Evolutionary conservation across 2,797 vertebrate species (phyloP).

Genomic region (Vipera ursinii): DNA sequence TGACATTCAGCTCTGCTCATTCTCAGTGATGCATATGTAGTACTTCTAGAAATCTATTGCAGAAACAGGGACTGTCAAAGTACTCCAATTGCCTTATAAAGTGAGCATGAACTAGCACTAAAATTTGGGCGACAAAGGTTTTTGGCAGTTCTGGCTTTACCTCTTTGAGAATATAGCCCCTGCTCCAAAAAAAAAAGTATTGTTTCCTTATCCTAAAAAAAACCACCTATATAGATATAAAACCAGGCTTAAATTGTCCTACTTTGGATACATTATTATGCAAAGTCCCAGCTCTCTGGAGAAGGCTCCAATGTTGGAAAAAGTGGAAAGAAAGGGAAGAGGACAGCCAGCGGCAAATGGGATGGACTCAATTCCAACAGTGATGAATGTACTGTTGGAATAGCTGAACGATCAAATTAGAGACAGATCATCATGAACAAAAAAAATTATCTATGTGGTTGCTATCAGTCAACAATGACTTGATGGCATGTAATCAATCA

Average conservation of each 20-base stretch:
- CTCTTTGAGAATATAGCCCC: not conserved
- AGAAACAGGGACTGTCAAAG: not conserved
- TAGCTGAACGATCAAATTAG: not conserved
- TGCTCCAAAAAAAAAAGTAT: not conserved
- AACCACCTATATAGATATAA: not conserved
- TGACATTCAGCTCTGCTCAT: constrained; percentile 25
- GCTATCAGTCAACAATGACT: not conserved
- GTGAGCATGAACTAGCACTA: not conserved
- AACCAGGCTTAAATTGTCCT: not conserved
- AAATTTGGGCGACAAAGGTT: not conserved
- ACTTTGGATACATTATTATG: not conserved
- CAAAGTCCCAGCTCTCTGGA: not conserved
- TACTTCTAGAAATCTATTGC: not conserved
- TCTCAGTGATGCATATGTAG: not conserved
- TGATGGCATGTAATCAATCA: not conserved
- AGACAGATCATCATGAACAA: not conserved
- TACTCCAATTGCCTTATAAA: not conserved
- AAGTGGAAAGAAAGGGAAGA: not conserved
- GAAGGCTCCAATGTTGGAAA: not conserved
- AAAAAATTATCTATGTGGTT: not conserved
- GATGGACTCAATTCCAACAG: not conserved
- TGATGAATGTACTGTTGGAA: not conserved
- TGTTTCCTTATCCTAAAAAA: not conserved
- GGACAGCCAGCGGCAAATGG: not conserved
- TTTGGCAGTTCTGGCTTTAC: not conserved